Evolutionary conservation across 2,113 vertebrate genomes (phyloP).

Genomic region (Neotoma lepida): DNA sequence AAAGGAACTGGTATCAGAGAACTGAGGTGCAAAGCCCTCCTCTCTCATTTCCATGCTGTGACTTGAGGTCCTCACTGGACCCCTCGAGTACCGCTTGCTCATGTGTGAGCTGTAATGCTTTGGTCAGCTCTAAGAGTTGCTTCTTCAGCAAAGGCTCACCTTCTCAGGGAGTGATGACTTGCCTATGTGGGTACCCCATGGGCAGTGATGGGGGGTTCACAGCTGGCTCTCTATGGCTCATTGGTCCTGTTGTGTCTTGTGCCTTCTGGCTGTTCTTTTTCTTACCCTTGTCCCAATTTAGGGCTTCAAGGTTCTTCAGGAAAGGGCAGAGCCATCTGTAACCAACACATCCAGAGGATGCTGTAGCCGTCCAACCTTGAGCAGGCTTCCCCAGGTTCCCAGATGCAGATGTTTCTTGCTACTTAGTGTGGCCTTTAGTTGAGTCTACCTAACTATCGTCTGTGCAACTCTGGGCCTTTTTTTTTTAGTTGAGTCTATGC

Average conservation of each 20-base stretch:
- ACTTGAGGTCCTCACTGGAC: not conserved
- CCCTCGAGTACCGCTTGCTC: not conserved
- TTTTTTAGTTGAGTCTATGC: not conserved
- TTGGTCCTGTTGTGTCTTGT: not conserved
- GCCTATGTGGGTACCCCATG: not conserved
- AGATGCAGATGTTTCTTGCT: rapidly evolving
- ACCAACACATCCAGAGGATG: not conserved
- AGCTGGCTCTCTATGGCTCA: not conserved
- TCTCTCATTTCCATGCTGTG: not conserved
- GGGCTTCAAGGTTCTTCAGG: not conserved
- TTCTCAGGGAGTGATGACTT: not conserved
- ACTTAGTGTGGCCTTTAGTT: not conserved
- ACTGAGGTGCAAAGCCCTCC: not conserved
- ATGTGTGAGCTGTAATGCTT: not conserved
- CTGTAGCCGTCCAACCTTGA: rapidly evolving
- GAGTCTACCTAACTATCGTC: not conserved
- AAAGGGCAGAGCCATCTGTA: not conserved
- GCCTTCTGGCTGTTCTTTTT: not conserved
- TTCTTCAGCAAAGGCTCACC: not conserved
- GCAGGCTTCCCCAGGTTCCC: not conserved
- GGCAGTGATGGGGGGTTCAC: not conserved
- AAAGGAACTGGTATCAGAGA: not conserved
- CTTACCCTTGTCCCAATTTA: not conserved
- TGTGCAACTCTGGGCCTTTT: not conserved
- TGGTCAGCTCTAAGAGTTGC: not conserved